These are phyloP conservation scores for Alcedo atthis DNA, from an alignment of 2,797 vertebrate genomes.

Conservation along the genomic window DNA sequence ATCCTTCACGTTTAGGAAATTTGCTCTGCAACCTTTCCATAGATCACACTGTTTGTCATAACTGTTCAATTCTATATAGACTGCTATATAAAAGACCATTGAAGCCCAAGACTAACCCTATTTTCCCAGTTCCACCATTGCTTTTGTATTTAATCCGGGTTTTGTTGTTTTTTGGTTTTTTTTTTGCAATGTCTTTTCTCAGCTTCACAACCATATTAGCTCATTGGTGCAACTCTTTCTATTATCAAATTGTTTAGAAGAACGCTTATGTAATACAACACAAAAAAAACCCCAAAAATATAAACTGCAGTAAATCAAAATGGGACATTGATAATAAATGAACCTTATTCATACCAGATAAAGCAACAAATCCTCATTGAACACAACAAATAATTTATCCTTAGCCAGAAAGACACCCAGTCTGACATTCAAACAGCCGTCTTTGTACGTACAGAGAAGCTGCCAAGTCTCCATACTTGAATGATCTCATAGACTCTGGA, in stretches of 20 bases:
- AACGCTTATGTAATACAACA: neutral
- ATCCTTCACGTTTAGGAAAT: neutral
- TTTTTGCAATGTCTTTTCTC: neutral
- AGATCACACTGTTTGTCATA: neutral
- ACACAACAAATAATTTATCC: conserved; percentile 43
- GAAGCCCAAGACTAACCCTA: neutral
- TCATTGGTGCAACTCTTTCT: neutral
- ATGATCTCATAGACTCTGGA: conserved; percentile 69
- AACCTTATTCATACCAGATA: conserved; percentile 13
- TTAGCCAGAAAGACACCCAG: conserved; percentile 40
- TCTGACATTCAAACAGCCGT: conserved; percentile 38
- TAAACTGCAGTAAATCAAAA: conserved; percentile 6
- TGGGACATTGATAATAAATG: neutral
- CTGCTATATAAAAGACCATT: neutral
- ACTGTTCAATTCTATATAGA: neutral
- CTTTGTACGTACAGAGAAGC: conserved; percentile 47
- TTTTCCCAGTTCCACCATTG: neutral
- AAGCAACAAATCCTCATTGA: conserved; percentile 46
- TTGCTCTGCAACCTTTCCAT: neutral
- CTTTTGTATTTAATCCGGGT: neutral
- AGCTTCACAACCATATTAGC: neutral
- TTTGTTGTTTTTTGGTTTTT: neutral
- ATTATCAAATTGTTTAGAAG: neutral
- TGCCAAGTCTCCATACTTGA: conserved; percentile 75
- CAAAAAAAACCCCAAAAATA: neutral